Percentiles rank a stretch among this genome's conserved stretches.
Conservation (phyloP, 1,140 invertebrate species). For the Sycophaga agraensis region DNA sequence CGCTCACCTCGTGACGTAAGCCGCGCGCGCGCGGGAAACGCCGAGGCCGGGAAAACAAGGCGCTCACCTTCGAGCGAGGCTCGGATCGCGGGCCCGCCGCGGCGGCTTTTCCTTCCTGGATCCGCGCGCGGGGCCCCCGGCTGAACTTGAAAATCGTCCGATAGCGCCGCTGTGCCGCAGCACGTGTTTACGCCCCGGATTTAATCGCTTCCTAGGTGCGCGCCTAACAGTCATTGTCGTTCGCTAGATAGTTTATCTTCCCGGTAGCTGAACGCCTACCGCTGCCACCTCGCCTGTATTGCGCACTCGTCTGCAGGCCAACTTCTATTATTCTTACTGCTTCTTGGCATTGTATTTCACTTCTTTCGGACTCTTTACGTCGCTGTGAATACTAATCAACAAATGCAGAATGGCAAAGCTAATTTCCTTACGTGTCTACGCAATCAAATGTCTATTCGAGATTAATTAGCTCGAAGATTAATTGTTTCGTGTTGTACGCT, state of each 20-base stretch:
- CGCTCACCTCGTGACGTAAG: neutral
- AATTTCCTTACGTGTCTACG: too few relatives aligned
- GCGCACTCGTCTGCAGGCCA: too few relatives aligned
- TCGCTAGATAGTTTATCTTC: neutral
- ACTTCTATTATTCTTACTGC: too few relatives aligned
- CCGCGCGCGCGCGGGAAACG: neutral
- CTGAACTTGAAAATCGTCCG: slow-evolving; percentile 1
- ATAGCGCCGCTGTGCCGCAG: neutral
- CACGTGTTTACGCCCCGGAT: neutral
- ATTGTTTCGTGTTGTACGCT: too few relatives aligned
- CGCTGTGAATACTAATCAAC: too few relatives aligned
- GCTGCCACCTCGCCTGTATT: neutral
- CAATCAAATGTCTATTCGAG: too few relatives aligned
- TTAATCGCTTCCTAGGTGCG: neutral
- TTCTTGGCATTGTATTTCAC: too few relatives aligned
- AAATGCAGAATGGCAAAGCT: too few relatives aligned
- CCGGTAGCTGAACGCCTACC: too few relatives aligned
- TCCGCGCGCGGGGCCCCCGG: neutral
- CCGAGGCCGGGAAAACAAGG: slow-evolving; percentile 18
- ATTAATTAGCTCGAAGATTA: too few relatives aligned
- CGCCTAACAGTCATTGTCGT: neutral
- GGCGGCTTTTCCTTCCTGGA: neutral
- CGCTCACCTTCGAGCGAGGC: too few relatives aligned
- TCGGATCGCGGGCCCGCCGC: neutral
- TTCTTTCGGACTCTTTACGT: too few relatives aligned